A percentile compares a stretch with the other conserved stretches of the same genome.
phyloP scores from a whole-genome alignment of 2,113 vertebrate species.

The Litocranius walleri region DNA sequence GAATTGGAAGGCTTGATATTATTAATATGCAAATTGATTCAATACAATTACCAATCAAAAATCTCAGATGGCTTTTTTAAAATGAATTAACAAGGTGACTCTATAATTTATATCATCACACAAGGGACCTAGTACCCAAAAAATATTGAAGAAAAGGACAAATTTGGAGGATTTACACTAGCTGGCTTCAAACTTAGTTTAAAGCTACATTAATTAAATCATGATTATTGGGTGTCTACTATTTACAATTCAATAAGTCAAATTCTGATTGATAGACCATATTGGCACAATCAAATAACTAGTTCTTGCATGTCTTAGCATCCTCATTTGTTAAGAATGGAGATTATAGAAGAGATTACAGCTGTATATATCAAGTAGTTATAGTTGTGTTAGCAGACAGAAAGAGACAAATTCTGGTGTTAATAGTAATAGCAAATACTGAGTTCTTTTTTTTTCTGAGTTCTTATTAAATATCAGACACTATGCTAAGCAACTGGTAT shows the following conservation, averaged over 20 bases:
- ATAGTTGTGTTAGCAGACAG: not conserved
- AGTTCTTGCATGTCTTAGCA: not conserved
- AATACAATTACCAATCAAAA: not conserved
- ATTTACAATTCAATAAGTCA: not conserved
- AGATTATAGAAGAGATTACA: not conserved
- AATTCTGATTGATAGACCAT: not conserved
- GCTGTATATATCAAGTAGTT: not conserved
- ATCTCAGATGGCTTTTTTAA: not conserved
- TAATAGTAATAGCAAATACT: not conserved
- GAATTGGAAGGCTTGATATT: not conserved
- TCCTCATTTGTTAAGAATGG: not conserved
- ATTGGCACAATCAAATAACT: not conserved
- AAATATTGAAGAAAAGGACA: not conserved
- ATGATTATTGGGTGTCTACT: not conserved
- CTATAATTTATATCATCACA: not conserved
- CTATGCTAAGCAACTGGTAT: not conserved
- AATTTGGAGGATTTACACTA: not conserved
- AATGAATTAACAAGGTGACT: not conserved
- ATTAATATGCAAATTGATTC: not conserved
- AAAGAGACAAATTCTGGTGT: not conserved
- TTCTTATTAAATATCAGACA: not conserved
- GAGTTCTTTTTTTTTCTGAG: not conserved
- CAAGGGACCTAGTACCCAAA: not conserved
- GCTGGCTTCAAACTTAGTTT: not conserved
- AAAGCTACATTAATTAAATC: not conserved